Evolutionary conservation across 1,140 invertebrate species (phyloP), one percentile per base, ranked within the genome.

Genomic region (Caerostris darwini): DNA sequence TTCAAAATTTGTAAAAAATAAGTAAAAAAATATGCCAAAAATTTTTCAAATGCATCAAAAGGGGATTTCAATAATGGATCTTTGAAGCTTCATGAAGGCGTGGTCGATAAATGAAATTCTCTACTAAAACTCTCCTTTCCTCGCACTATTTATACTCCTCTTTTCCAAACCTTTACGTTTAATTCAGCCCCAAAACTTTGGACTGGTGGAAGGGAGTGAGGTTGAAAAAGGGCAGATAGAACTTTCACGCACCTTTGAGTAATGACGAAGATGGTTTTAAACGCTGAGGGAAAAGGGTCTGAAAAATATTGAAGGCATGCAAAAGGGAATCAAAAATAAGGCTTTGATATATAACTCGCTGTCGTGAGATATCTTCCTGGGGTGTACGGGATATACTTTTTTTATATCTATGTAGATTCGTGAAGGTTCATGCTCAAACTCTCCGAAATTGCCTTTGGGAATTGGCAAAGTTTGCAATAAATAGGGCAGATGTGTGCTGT

Each of bases 341-440:
- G 85, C 57, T 50, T 19, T 89, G 53, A 89, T 89, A 89, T 89
- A 71, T 69, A 71, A 81, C 58, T 59, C 50, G 50, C 90, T 91
- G 87, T 71, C 64, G 61, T 34, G 54, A 5, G 71, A 81, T 81
- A 82, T 53, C 58, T 91, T 91, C 82, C 54, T 17, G 19, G 71
- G 56, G 67, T 71, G 56, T 71, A 71, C 57, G 67, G 53, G 17
- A 90, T 71, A 90, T 90, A 71, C 56, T n/a, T 90, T 71, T 71
- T 90, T 71, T 14, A 90, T 88, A 90, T 90, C 56, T 90, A 90
- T 90, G 88, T 56, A 90, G 67, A 90, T 90, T 71, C 34, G 50
- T 57, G 53, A 57, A 87, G 69, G 53, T 64, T 88, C 34, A 64
- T 67, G 34, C 86, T 34, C 34, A 58, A 10, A 69, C 17, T 90